phyloP scores from a whole-genome alignment of 2,888 invertebrate species.

The Patella ulyssiponensis region DNA sequence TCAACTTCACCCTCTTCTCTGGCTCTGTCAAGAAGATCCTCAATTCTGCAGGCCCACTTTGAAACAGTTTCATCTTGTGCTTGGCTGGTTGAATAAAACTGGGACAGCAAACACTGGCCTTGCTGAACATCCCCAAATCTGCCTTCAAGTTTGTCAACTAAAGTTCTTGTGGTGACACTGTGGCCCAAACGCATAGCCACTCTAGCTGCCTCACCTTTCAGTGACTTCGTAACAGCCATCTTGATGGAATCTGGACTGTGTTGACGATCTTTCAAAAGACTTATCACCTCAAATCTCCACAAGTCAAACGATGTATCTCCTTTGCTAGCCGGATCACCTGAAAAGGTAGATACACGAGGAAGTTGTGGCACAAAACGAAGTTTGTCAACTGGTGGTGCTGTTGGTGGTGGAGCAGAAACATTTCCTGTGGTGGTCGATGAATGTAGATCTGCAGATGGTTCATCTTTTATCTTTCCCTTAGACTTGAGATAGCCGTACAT shows the following conservation, averaged over 20 bases:
- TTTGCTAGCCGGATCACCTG: neutral
- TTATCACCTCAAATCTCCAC: conserved; percentile 4
- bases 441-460: neutral
- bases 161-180: neutral
- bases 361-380: neutral
- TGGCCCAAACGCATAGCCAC: conserved; percentile 3
- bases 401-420: neutral
- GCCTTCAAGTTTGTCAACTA: neutral
- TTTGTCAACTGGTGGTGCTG: neutral
- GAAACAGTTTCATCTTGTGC: neutral
- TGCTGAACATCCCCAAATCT: neutral
- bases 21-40: neutral
- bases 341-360: neutral
- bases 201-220: neutral
- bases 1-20: neutral
- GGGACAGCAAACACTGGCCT: neutral
- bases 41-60: neutral
- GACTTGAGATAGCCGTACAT: neutral
- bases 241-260: neutral
- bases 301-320: conserved; percentile 1
- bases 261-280: neutral
- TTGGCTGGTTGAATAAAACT: conserved; percentile 4
- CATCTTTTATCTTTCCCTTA: neutral
- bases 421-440: neutral
- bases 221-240: neutral